Evolutionary conservation across 2,888 invertebrate genomes (phyloP).

Genomic region (Cabera pusaria): DNA sequence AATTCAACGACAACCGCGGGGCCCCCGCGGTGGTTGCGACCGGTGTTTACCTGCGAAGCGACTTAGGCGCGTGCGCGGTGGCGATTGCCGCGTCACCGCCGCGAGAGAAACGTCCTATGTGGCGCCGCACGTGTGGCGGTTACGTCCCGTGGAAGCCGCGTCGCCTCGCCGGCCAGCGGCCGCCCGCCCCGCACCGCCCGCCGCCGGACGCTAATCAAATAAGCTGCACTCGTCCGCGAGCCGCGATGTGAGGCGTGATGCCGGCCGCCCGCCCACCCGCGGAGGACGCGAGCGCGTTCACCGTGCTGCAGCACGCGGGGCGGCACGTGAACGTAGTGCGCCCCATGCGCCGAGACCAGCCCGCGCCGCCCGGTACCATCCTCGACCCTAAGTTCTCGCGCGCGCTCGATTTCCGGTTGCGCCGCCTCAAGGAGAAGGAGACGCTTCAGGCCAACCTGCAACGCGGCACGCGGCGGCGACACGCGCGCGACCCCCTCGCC

Average conservation of each 20-base stretch:
- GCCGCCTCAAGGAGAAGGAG: conserved; percentile 86
- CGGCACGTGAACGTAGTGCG: conserved; percentile 61
- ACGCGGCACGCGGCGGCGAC: conserved; percentile 49
- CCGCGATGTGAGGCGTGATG: conserved; percentile 49
- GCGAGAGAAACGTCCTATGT: conserved; percentile 3
- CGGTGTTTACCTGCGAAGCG: conserved; percentile 34
- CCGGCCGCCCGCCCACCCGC: conserved; percentile 49
- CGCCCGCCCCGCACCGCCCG: conserved; percentile 26
- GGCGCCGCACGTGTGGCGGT: conserved; percentile 18
- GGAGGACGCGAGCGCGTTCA: conserved; percentile 54
- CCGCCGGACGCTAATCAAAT: conserved; percentile 6
- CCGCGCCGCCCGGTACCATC: conserved; percentile 40
- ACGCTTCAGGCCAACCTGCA: conserved; percentile 59
- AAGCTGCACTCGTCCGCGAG: conserved; percentile 17
- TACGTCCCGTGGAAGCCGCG: conserved; percentile 8
- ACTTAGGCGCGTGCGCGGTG: conserved; percentile 58
- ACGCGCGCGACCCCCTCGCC: conserved; percentile 43
- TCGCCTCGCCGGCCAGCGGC: conserved; percentile 38
- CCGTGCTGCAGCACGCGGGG: conserved; percentile 45
- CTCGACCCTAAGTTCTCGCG: conserved; percentile 85
- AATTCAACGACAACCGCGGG: too few relatives aligned
- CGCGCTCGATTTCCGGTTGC: conserved; percentile 88
- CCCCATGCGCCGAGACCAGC: conserved; percentile 52
- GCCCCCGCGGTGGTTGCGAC: too few relatives aligned
- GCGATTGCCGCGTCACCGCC: conserved; percentile 37